Base-by-base conservation (phyloP, 2,797 vertebrate species). In the Vireo griseus region DNA sequence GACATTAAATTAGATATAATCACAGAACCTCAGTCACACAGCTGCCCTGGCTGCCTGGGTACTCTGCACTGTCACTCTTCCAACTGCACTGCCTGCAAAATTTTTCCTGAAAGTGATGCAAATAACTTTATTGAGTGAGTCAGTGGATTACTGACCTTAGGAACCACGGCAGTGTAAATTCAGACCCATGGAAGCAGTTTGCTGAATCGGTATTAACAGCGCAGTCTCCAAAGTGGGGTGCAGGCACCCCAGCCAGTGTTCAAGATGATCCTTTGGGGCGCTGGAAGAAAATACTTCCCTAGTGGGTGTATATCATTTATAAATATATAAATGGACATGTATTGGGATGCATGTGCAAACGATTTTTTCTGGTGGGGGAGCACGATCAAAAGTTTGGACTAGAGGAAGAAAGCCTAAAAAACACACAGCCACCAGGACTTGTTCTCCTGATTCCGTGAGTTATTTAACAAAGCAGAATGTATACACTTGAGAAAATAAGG, bases 41-140 rank as follows among this genome's bases (percentile, higher is more conserved):
- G 2, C 58, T 77, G 25, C 26, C 28, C 63, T 79, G 67, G 21
- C 86, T 88, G 74, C 66, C n/a, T n/a, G 58, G 25, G 10, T 29
- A 2, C 71, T 66, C 79, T 35, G 22, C 20, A 6, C 61, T 91
- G 55, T 47, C 48, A 8, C 37, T 75, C 40, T 90, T 77, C 71
- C 80, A 91, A 0, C 58, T 79, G 62, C 10, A 1, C 21, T 73
- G 44, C 45, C 66, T 86, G 79, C 59, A 73, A 24, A 79, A 12
- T 31, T 85, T 80, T 94, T 88, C 92, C 83, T 94, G 74, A 83
- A 95, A 95, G 82, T 93, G 91, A 48, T 33, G 65, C 65, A 80
- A 47, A 31, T 86, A 80, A 57, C 62, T 87, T 68, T 39, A 21
- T 72, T 76, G 89, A 33, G 65, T 75, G 69, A 91, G 77, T 94